Evolutionary conservation across 92 coral and sea anemone species (phyloP).

Genomic region (Siderastrea siderea): DNA sequence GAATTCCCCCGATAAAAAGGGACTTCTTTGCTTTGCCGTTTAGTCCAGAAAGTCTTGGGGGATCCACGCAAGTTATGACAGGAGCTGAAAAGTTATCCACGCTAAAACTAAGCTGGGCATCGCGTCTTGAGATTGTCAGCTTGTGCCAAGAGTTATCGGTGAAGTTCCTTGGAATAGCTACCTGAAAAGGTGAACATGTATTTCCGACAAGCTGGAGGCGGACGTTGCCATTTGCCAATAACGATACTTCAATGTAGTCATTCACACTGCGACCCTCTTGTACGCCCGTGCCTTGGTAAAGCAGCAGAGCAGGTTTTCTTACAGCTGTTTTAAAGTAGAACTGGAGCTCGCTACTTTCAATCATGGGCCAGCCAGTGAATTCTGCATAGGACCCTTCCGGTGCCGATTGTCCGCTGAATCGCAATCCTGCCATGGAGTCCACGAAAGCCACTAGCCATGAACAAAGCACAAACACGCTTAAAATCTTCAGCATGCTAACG

Average conservation of each 20-base stretch:
- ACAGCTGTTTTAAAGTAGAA: conserved; percentile 68
- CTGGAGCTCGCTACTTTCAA: conserved; percentile 57
- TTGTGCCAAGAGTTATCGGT: conserved; percentile 67
- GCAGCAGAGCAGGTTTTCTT: conserved; percentile 47
- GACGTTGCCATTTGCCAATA: conserved; percentile 24
- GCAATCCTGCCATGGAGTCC: conserved; percentile 37
- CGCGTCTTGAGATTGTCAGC: conserved; percentile 38
- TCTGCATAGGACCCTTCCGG: conserved; percentile 55
- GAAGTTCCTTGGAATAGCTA: conserved; percentile 29
- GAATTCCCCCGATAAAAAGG: conserved; percentile 77
- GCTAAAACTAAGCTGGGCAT: conserved; percentile 20
- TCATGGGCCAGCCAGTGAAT: conserved; percentile 72
- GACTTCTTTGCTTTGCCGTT: conserved; percentile 25
- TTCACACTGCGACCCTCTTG: background rate
- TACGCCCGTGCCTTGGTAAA: conserved; percentile 72
- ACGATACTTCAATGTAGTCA: conserved; percentile 29
- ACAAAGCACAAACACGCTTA: conserved; percentile 1
- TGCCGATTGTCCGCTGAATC: background rate
- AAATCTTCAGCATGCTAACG: conserved; percentile 2
- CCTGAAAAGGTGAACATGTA: background rate
- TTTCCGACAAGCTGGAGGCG: background rate
- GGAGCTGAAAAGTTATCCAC: conserved; percentile 46
- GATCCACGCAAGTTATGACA: background rate
- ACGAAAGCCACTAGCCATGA: conserved; percentile 13
- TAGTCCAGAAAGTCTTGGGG: conserved; percentile 23